Conservation (phyloP, 2,113 vertebrate genomes). For the Furnarius figulus region DNA sequence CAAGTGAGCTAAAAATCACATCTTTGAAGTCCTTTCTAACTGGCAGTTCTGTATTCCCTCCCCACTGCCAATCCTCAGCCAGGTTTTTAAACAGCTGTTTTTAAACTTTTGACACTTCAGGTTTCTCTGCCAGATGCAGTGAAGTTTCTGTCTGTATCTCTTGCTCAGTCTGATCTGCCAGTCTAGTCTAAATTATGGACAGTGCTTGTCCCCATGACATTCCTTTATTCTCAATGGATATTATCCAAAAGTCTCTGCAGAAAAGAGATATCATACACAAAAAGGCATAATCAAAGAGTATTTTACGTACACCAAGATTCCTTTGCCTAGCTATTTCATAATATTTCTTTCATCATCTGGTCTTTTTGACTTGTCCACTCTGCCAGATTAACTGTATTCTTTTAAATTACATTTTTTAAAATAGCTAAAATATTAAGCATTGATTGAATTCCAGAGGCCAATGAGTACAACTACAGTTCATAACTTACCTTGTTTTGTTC, state of each 20-base stretch:
- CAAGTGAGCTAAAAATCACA: background rate
- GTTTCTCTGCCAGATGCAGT: background rate
- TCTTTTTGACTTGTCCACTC: background rate
- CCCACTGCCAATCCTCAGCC: background rate
- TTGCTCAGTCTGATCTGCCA: background rate
- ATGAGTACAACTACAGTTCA: background rate
- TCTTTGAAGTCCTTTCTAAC: background rate
- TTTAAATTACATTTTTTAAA: background rate
- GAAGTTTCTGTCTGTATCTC: background rate
- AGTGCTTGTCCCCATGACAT: background rate
- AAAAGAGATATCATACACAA: background rate
- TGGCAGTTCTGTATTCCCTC: background rate
- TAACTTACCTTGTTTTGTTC: background rate
- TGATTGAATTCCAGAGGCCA: background rate
- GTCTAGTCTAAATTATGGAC: background rate
- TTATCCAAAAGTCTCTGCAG: background rate
- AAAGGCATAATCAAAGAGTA: background rate
- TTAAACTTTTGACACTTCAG: background rate
- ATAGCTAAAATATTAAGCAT: background rate
- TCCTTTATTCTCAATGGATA: background rate
- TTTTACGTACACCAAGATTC: background rate
- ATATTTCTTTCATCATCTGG: background rate
- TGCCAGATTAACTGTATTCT: background rate
- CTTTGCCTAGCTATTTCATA: background rate
- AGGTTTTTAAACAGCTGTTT: constrained; percentile 16